Evolutionary conservation across 2,797 vertebrate genomes (phyloP), one percentile per base, ranked within the genome.

Genomic region (Rhyacichthys aspro): DNA sequence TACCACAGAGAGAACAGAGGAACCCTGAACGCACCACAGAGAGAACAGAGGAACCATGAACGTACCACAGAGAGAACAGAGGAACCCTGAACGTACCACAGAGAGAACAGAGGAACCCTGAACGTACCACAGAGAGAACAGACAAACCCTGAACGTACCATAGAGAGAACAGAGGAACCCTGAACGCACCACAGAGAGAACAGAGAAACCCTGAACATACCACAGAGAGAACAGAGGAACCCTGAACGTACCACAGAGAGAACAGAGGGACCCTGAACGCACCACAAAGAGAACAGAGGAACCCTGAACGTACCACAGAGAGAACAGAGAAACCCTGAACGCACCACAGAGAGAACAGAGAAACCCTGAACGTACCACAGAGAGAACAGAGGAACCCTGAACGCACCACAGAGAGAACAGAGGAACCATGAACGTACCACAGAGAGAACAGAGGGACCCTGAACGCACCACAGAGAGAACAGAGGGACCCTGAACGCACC

Each of bases 331-430:
- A n/a, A n/a, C n/a, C n/a, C n/a, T n/a, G n/a, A n/a, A n/a, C n/a
- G n/a, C 70, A 98, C 96, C 61, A 98, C 96, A 2, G n/a, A n/a
- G n/a, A n/a, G n/a, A n/a, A n/a, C 96, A 96, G 9, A 98, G 90
- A 85, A 98, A 98, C 67, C 96, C 96, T 98, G 82, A 17, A 23
- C 5, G 19, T 5, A 23, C 19, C 19, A 23, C 19, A n/a, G n/a
- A n/a, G n/a, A n/a, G 5, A 23, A 23, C 19, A 23, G 19, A 23
- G 2, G 19, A 5, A 23, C 19, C 19, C 19, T 23, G 19, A 23
- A 23, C 5, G 19, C 11, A 12, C 11, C 39, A n/a, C n/a, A n/a
- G n/a, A n/a, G n/a, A n/a, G n/a, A n/a, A n/a, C n/a, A n/a, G n/a
- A n/a, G n/a, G n/a, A n/a, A 98, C 67, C 96, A 96, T 98, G 82